Base-by-base conservation (phyloP, 2,797 vertebrate species). In the Chanos chanos region DNA sequence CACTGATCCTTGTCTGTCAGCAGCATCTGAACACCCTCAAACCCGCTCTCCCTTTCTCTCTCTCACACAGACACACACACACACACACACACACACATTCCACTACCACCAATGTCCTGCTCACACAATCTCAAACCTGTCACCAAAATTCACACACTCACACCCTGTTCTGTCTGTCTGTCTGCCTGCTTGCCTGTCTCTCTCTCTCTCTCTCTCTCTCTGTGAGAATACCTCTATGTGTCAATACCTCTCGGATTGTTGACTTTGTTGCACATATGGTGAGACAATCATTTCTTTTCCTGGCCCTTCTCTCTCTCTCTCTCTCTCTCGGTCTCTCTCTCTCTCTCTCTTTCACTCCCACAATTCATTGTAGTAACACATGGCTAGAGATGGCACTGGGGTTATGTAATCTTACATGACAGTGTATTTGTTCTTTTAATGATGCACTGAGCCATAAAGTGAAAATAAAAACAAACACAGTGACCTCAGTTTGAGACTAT, bases 1-100 rank as follows among this genome's bases (percentile, higher is more conserved):
- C 65, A 71, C 82, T 89, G 86, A 88, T 86, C 84, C 84, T 76
- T 75, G 83, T 85, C 85, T 88, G 86, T 89, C 87, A 86, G 83
- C 79, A 56, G 71, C 84, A 76, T 82, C 76, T 81, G 79, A 85
- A 56, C 44, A 75, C 53, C 70, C 76, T 77, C 77, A 77, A 80
- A 78, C 66, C 52, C 73, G 66, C 71, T 70, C 49, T 55, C 57
- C 54, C 64, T 40, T 51, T 55, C 56, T 41, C 49, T 59, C 54
- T 60, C 72, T 61, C 72, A 71, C 82, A 66, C 75, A 84, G 81
- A 82, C 77, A 81, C 83, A 85, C 81, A 45, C 61, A 52, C 48
- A 80, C 67, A 27, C 72, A 70, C 76, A 77, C 79, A 81, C 78
- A 78, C 65, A 55, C 71, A 64, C 68, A 68, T 34, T 13, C 18